A percentile compares a stretch with the other conserved stretches of the same genome.
These are phyloP conservation scores for Ondatra zibethicus DNA, from an alignment of 2,113 vertebrate genomes.

Conservation along the genomic window DNA sequence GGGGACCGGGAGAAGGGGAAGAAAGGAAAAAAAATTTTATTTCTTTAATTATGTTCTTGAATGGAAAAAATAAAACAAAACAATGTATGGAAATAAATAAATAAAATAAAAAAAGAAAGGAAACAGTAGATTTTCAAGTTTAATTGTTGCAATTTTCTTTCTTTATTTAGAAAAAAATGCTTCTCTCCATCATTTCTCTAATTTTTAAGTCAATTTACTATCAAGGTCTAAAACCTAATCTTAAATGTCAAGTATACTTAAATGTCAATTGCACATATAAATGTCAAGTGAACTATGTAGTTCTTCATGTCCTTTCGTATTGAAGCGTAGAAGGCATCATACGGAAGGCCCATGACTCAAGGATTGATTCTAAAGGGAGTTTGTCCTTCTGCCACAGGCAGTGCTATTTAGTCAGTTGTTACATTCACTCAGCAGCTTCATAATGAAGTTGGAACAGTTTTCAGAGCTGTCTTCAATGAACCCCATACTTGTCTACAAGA, in stretches of 20 bases:
- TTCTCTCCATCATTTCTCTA: constrained; percentile 44
- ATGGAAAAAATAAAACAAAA: too few relatives aligned
- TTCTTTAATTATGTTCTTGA: too few relatives aligned
- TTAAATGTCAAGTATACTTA: constrained; percentile 75
- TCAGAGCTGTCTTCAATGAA: constrained; percentile 66
- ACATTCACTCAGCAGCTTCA: constrained; percentile 45
- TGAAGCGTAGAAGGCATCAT: constrained; percentile 33
- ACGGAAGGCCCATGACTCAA: not conserved
- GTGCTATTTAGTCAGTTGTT: constrained; percentile 42
- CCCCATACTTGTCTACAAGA: constrained; percentile 60
- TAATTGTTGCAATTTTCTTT: constrained; percentile 26
- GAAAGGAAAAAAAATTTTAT: too few relatives aligned
- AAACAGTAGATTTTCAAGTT: constrained; percentile 40
- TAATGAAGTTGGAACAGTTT: constrained; percentile 33
- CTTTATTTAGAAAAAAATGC: constrained; percentile 37
- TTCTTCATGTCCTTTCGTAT: constrained; percentile 50
- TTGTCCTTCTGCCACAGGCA: constrained; percentile 37
- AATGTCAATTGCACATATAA: constrained; percentile 73
- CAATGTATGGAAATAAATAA: too few relatives aligned
- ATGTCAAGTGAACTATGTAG: constrained; percentile 70
- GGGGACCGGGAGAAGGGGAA: too few relatives aligned
- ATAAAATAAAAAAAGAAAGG: too few relatives aligned
- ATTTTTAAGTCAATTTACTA: constrained; percentile 65
- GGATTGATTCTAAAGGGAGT: constrained; percentile 50
- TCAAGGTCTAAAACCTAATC: constrained; percentile 54